Evolutionary conservation across 2,888 invertebrate species (phyloP).

Genomic region (Sarcophaga caerulescens): DNA sequence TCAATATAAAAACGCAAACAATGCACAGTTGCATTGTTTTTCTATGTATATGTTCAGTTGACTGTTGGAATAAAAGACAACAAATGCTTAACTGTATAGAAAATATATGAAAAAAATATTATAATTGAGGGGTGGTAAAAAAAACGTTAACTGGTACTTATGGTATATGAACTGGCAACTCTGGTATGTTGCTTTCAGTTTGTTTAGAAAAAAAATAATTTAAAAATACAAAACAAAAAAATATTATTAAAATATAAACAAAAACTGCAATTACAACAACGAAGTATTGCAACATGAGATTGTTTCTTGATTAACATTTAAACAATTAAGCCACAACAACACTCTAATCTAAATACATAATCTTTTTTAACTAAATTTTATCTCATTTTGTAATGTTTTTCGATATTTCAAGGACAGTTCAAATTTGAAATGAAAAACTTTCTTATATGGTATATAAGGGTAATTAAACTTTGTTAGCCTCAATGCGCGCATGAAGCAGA

Average conservation of each 20-base stretch:
- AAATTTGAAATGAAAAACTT: conserved; percentile 30
- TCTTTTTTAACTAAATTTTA: conserved; percentile 15
- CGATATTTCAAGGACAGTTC: conserved; percentile 40
- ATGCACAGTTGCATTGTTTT: conserved; percentile 8
- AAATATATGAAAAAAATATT: background rate
- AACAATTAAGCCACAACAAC: conserved; percentile 51
- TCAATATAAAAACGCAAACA: conserved; percentile 60
- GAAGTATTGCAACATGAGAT: conserved; percentile 69
- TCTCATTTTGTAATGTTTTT: conserved; percentile 1
- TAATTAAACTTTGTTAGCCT: too few species aligned
- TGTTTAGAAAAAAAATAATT: conserved; percentile 32
- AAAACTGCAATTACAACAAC: conserved; percentile 21
- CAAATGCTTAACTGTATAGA: conserved; percentile 41
- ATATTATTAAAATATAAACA: background rate
- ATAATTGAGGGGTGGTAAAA: too few species aligned
- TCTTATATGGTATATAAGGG: conserved; percentile 13
- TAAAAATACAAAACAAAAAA: conserved; percentile 36
- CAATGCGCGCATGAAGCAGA: too few species aligned
- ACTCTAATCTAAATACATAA: conserved; percentile 36
- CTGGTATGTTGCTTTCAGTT: conserved; percentile 3
- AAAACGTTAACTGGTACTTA: too few species aligned
- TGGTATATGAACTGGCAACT: too few species aligned
- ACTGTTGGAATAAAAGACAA: conserved; percentile 11
- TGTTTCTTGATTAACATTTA: conserved; percentile 64
- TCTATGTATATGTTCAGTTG: conserved; percentile 6